Evolutionary conservation across 1,140 invertebrate species (phyloP), one percentile per base, ranked within the genome.

Genomic region (Plutomurus gul): DNA sequence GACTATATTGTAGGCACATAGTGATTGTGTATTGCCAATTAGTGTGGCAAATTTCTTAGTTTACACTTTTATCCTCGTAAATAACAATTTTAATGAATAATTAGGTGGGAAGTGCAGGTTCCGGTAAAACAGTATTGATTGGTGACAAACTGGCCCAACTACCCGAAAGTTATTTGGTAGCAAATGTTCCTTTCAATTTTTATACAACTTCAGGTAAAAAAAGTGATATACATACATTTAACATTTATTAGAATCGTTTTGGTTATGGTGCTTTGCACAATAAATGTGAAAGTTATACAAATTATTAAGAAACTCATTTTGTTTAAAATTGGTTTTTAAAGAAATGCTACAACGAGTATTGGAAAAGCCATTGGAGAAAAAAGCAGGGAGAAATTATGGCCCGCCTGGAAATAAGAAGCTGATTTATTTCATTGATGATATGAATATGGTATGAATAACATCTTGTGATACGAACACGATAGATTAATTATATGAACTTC

Each of bases 351-450:
- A 99, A 86, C 93, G 95, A 85, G 93, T 98, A 65, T 86, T 98
- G 65, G 97, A 99, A 85, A 96, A 96, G 86, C 94, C 96, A n/a
- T 85, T 99, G 47, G 97, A 98, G 86, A 98, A 98, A 88, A 98
- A 98, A 87, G 96, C 96, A 46, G 96, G 96, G 3, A 89, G 95
- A 83, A 98, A 97, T 88, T 99, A 93, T 84, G 97, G 96, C 5
- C 97, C 97, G 22, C 96, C 96, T 3, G 96, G 96, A 37, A 96
- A 92, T 84, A 97, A 97, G 87, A 94, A 92, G 0, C 87, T 99
- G n/a, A 92, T 98, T 78, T 98, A 98, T 86, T 99, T 98, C 86
- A 93, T 98, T 77, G 97, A 98, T 86, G 96, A 99, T 85, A 93
- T 98, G 92, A 99, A 99, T 85, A 98, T 98, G n/a, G n/a, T n/a